Evolutionary conservation across 2,888 invertebrate species (phyloP).

Genomic region (Campoletis raptor): DNA sequence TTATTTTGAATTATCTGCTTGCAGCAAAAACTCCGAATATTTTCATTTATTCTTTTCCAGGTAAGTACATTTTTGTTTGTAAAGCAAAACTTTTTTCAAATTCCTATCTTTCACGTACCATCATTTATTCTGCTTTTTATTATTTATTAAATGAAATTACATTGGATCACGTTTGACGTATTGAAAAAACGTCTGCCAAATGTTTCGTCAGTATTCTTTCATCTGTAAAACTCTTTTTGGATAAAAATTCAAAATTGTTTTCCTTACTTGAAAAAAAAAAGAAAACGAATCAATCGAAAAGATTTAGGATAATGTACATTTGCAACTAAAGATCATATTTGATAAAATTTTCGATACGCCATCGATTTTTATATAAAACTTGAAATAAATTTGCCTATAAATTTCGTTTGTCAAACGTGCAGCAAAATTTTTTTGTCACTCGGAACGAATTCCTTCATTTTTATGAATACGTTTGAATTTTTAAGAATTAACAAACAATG

Average conservation of each 20-base stretch:
- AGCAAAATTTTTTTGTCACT: not conserved
- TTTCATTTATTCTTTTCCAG: constrained; percentile 12
- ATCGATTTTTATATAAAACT: not conserved
- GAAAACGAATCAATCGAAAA: too few relatives aligned
- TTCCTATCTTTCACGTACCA: not conserved
- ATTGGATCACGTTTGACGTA: too few relatives aligned
- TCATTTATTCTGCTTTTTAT: constrained; percentile 35
- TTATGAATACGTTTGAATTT: not conserved
- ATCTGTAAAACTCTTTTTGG: too few relatives aligned
- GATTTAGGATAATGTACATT: too few relatives aligned
- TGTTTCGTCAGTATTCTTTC: too few relatives aligned
- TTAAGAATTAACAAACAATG: too few relatives aligned
- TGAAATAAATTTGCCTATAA: not conserved
- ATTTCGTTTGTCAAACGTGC: not conserved
- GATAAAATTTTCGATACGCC: not conserved
- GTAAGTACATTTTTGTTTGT: not conserved
- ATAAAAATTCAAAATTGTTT: too few relatives aligned
- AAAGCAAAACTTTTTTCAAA: not conserved
- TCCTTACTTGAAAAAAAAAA: too few relatives aligned
- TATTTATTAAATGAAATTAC: too few relatives aligned
- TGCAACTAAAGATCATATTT: not conserved
- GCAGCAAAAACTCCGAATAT: not conserved
- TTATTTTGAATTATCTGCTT: constrained; percentile 35
- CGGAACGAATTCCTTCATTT: too few relatives aligned
- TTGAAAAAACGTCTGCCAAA: too few relatives aligned